These are phyloP conservation scores for Chaenocephalus aceratus DNA, from an alignment of 2,113 vertebrate species.

Conservation along the genomic window DNA sequence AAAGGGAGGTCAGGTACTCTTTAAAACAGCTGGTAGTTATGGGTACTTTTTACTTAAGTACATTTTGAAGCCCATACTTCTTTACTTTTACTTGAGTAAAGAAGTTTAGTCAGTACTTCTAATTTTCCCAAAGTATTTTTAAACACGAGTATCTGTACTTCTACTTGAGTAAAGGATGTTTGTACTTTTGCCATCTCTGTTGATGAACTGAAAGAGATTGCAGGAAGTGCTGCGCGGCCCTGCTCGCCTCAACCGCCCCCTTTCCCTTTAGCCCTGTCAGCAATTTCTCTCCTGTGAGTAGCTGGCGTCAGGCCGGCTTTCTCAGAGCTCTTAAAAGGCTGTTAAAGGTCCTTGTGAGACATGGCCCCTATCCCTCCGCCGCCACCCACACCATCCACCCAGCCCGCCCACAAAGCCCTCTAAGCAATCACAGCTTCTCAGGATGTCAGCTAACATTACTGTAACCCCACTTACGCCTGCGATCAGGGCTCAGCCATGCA, in stretches of 20 bases:
- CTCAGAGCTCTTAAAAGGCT: slow-evolving; percentile 78
- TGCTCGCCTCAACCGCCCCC: neutral
- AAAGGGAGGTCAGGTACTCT: too few relatives aligned
- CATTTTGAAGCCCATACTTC: too few relatives aligned
- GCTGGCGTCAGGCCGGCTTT: slow-evolving; percentile 57
- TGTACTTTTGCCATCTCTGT: too few relatives aligned
- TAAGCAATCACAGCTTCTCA: slow-evolving; percentile 78
- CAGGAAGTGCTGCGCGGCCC: slow-evolving; percentile 56
- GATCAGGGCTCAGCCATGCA: slow-evolving; percentile 64
- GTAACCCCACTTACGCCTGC: slow-evolving; percentile 55
- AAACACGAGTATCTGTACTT: too few relatives aligned
- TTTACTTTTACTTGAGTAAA: too few relatives aligned
- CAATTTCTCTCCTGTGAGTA: slow-evolving; percentile 60
- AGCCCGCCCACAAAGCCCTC: slow-evolving; percentile 60
- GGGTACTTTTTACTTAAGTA: too few relatives aligned
- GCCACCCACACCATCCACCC: slow-evolving; percentile 55
- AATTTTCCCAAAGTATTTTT: too few relatives aligned
- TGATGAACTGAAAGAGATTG: slow-evolving; percentile 57
- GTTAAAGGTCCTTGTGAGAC: slow-evolving; percentile 71
- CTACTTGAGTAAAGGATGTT: too few relatives aligned
- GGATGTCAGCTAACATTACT: slow-evolving; percentile 81
- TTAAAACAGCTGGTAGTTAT: too few relatives aligned
- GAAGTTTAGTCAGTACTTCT: too few relatives aligned
- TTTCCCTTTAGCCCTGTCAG: slow-evolving; percentile 60
- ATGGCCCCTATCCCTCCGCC: slow-evolving; percentile 39